Evolutionary conservation across 2,888 invertebrate genomes (phyloP).

Genomic region (Brachyopa scutellaris): DNA sequence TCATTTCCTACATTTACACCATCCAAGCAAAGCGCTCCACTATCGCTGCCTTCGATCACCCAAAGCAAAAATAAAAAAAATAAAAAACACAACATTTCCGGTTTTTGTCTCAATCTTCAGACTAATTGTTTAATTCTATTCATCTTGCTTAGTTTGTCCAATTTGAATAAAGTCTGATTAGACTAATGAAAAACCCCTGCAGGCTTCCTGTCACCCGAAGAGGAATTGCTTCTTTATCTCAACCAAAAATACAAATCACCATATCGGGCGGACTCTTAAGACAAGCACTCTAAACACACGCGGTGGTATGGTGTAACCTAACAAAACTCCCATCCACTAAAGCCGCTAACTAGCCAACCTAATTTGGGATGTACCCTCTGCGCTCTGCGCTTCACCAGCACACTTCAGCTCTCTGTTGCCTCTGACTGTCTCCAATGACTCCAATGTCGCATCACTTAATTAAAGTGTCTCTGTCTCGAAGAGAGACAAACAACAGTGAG

Average conservation of each 20-base stretch:
- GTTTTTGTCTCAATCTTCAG: slow-evolving; percentile 26
- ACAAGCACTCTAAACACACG: slow-evolving; percentile 9
- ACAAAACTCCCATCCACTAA: slow-evolving; percentile 16
- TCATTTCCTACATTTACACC: too few relatives aligned
- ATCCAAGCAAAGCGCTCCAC: too few relatives aligned
- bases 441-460: slow-evolving; percentile 56
- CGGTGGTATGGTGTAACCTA: slow-evolving; percentile 1
- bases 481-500: slow-evolving; percentile 55
- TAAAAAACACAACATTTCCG: slow-evolving; percentile 2
- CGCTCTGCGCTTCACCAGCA: background rate
- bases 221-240: slow-evolving; percentile 56
- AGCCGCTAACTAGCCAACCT: slow-evolving; percentile 60
- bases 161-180: slow-evolving; percentile 51
- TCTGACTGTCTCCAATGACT: slow-evolving; percentile 36
- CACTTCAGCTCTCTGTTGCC: too few relatives aligned
- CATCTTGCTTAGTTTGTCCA: slow-evolving; percentile 43
- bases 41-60: background rate
- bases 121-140: slow-evolving; percentile 21
- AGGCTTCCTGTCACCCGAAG: slow-evolving; percentile 47
- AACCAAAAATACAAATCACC: slow-evolving; percentile 42
- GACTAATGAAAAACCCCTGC: slow-evolving; percentile 57
- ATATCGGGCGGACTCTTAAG: slow-evolving; percentile 14
- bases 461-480: slow-evolving; percentile 36
- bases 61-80: too few relatives aligned
- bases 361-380: slow-evolving; percentile 49